A percentile compares a stretch with the other conserved stretches of the same genome.
These are phyloP conservation scores for Elgaria multicarinata DNA, from an alignment of 2,113 vertebrate genomes.

Conservation along the genomic window DNA sequence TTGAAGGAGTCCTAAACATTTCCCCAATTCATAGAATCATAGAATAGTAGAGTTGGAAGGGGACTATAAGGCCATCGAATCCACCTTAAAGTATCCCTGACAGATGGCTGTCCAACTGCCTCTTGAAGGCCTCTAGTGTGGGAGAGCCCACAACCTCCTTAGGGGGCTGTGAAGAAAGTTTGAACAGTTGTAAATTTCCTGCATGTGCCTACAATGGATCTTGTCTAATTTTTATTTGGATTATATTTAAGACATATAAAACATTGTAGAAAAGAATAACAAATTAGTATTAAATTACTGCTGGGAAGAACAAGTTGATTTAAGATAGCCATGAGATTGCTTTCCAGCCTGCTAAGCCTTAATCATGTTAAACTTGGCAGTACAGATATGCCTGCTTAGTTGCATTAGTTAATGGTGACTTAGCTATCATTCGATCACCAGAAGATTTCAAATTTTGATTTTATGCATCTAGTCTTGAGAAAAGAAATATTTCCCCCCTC, in stretches of 20 bases:
- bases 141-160: too few species aligned
- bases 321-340: slow-evolving; percentile 21
- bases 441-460: slow-evolving; percentile 44
- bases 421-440: slow-evolving; percentile 32
- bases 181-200: background rate
- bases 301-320: background rate
- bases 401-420: background rate
- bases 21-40: too few species aligned
- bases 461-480: slow-evolving; percentile 47
- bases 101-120: too few species aligned
- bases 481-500: slow-evolving; percentile 23
- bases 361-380: background rate
- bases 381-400: slow-evolving; percentile 12
- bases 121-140: too few species aligned
- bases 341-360: slow-evolving; percentile 20
- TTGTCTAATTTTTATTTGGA: background rate
- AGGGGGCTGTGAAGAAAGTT: background rate
- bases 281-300: slow-evolving; percentile 14
- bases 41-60: too few species aligned
- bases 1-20: background rate
- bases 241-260: background rate
- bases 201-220: background rate
- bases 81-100: too few species aligned
- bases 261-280: background rate
- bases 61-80: too few species aligned